These are phyloP conservation scores for Crenichthys baileyi DNA, from an alignment of 2,797 vertebrate species.

Conservation along the genomic window DNA sequence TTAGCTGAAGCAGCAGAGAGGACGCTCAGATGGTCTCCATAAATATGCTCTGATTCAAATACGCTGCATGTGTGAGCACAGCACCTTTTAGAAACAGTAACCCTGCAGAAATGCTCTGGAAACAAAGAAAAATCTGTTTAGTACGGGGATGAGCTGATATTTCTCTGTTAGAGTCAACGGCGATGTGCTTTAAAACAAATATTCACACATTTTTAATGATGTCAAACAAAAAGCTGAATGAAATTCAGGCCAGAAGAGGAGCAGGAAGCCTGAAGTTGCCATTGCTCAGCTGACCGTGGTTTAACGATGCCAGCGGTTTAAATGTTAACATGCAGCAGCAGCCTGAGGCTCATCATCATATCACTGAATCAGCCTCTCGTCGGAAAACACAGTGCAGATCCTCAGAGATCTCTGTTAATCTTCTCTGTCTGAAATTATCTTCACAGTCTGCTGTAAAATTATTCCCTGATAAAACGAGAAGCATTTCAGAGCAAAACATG, in stretches of 20 bases:
- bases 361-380: neutral
- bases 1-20: constrained; percentile 13
- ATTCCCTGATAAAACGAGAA: neutral
- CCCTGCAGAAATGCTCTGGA: neutral
- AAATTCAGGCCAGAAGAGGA: neutral
- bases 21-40: neutral
- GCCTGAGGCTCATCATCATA: neutral
- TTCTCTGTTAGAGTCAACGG: no score
- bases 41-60: neutral
- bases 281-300: neutral
- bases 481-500: neutral
- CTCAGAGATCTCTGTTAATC: neutral
- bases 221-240: neutral
- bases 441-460: neutral
- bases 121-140: no score
- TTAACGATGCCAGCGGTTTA: neutral
- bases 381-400: neutral
- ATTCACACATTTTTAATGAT: neutral
- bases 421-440: neutral
- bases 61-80: neutral
- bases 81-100: neutral
- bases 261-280: neutral
- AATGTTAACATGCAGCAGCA: neutral
- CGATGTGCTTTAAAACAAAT: neutral
- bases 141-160: no score